phyloP scores from a whole-genome alignment of 2,888 invertebrate species.

The Athrips mouffetella region DNA sequence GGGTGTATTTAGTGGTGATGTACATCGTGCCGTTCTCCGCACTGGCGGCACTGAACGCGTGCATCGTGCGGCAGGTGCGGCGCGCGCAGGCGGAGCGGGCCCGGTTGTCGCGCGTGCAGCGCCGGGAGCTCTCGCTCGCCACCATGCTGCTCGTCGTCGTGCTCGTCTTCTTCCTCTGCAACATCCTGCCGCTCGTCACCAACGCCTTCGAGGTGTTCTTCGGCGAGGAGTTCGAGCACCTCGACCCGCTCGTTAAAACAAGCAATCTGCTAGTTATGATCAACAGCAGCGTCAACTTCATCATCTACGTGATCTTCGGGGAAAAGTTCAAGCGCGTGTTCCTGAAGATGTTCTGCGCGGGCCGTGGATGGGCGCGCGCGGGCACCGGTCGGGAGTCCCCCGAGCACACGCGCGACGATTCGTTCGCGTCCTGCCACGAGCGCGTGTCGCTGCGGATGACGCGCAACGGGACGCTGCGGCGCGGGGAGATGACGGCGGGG shows the following conservation, averaged over 20 bases:
- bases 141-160: conserved; percentile 97
- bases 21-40: conserved; percentile 94
- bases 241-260: conserved; percentile 85
- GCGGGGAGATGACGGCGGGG: conserved; percentile 34
- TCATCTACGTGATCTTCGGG: conserved; percentile 98
- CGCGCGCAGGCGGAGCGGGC: conserved; percentile 94
- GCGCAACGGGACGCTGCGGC: conserved; percentile 63
- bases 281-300: conserved; percentile 98
- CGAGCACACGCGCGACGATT: conserved; percentile 87
- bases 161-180: conserved; percentile 95
- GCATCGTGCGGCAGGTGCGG: conserved; percentile 93
- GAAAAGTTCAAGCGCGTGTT: conserved; percentile 96
- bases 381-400: conserved; percentile 79
- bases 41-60: conserved; percentile 92
- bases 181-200: conserved; percentile 90
- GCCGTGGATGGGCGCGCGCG: conserved; percentile 56
- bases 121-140: conserved; percentile 94
- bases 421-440: conserved; percentile 88
- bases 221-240: conserved; percentile 57
- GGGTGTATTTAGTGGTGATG: conserved; percentile 96
- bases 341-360: conserved; percentile 86
- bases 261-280: conserved; percentile 96
- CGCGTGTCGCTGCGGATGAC: conserved; percentile 82
- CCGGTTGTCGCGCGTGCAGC: conserved; percentile 91
- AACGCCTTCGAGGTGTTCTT: conserved; percentile 91